Conservation (phyloP, 2,113 vertebrate genomes). For the Acanthochromis polyacanthus region DNA sequence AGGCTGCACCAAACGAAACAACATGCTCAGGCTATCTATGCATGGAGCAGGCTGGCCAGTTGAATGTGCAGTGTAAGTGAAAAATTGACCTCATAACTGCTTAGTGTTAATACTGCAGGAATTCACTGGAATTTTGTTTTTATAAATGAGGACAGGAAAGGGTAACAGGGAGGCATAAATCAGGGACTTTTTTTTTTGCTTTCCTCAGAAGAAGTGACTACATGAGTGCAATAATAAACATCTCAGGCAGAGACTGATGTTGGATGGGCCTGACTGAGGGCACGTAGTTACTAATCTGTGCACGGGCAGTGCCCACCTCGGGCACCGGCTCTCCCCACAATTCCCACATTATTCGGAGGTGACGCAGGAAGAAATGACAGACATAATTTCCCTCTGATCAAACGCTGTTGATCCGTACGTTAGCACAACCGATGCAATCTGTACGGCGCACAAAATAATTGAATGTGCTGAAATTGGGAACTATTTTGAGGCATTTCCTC, state of each 20-base stretch:
- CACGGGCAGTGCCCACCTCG: slow-evolving; percentile 60
- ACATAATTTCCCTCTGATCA: slow-evolving; percentile 86
- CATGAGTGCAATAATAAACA: slow-evolving; percentile 83
- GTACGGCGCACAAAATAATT: slow-evolving; percentile 76
- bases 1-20: slow-evolving; percentile 14
- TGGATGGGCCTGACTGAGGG: slow-evolving; percentile 80
- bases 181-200: slow-evolving; percentile 55
- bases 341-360: slow-evolving; percentile 85
- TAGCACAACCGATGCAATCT: slow-evolving; percentile 85
- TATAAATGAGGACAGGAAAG: slow-evolving; percentile 76
- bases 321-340: slow-evolving; percentile 57
- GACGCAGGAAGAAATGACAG: slow-evolving; percentile 88
- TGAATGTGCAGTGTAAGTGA: slow-evolving; percentile 69
- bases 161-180: slow-evolving; percentile 79
- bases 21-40: neutral
- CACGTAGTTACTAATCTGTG: slow-evolving; percentile 79
- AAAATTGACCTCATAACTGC: slow-evolving; percentile 74
- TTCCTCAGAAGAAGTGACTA: slow-evolving; percentile 67
- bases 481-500: slow-evolving; percentile 87
- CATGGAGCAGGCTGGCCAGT: slow-evolving; percentile 16
- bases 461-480: slow-evolving; percentile 84
- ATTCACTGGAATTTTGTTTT: slow-evolving; percentile 78
- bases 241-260: slow-evolving; percentile 72
- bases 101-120: slow-evolving; percentile 71
- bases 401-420: slow-evolving; percentile 82